Evolutionary conservation across 2,113 vertebrate genomes (phyloP), one percentile per base, ranked within the genome.

Genomic region (Orcinus orca): DNA sequence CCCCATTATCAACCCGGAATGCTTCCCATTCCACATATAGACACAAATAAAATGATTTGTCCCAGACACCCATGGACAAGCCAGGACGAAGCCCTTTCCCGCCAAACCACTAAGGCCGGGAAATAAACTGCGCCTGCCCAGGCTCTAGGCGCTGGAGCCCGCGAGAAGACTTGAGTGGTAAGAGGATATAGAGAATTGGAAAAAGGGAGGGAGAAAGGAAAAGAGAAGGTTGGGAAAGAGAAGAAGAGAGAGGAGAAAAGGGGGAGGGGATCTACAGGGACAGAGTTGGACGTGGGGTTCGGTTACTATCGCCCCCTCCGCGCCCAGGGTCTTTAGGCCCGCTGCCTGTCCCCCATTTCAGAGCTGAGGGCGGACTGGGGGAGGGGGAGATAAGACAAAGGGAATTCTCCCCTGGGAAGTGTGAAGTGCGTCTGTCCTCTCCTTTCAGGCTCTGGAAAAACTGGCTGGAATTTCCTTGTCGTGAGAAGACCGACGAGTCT

Each of bases 11-110:
- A n/a, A 44, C 31, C 60, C 26, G 10, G 65, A 87, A 80, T 68
- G 82, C 73, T 41, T 71, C 73, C 68, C 67, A 53, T 47, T 70
- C 68, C 82, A 53, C 53, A n/a, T 47, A 74, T 83, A 90, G 73
- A 95, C 85, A 73, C 88, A 76, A 68, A 93, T 91, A 92, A 96
- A 96, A 97, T 89, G 58, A 93, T 88, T 93, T 80, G 91, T 90
- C 77, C 80, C 76, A 81, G 92, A 84, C 87, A 50, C 71, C 92
- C 18, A 8, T 2, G 82, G 87, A 90, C 96, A 96, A 96, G 96
- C 86, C 86, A 36, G 93, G 86, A 96, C 88, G 86, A 93, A 96
- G 90, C 29, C 81, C 63, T 97, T 97, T 98, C 95, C 97, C 96
- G 81, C 96, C 96, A 93, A 96, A 91, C 88, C 62, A 47, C 53